Evolutionary conservation across 2,888 invertebrate species (phyloP), one percentile per base, ranked within the genome.

Genomic region (Diaperis boleti): DNA sequence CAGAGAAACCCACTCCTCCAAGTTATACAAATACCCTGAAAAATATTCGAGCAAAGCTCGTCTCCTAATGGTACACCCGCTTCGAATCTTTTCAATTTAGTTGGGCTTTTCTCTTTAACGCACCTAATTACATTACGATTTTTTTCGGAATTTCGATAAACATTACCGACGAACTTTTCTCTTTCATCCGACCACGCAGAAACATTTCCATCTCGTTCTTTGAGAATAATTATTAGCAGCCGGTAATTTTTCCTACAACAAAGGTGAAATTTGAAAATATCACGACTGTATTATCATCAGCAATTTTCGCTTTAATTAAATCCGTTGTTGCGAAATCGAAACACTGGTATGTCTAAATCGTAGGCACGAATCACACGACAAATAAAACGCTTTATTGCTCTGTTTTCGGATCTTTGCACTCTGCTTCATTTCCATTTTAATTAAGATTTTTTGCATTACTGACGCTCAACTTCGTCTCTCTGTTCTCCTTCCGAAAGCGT

Each of bases 281-380:
- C n/a, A 7, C 37, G 15, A 6, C 10, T 13, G 22, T 26, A 1
- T 22, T 20, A 22, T 18, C 15, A 3, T 44, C 20, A n/a, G 44
- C 44, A 44, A 44, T 44, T 44, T 26, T 14, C 14, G 15, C 14
- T 47, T 47, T 47, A 47, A 47, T 47, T 47, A 47, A 47, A 47
- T 47, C 15, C 29, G n/a, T 11, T 33, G 33, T 33, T 31, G 11
- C 11, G 11, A n/a, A 5, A 33, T 33, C 33, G 33, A 26, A 26
- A 13, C 33, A 5, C 8, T 3, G 13, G 11, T 11, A 33, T 13
- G 33, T 10, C 33, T 33, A 13, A 33, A n/a, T 11, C 11, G 33
- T 33, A 11, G 11, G 11, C 13, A 33, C 33, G 11, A 33, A 33
- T 33, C 33, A 33, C 33, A 33, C 11, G n/a, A 26, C n/a, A 33